Evolutionary conservation across 2,888 invertebrate genomes (phyloP).

Genomic region (Periphyllus acericola): DNA sequence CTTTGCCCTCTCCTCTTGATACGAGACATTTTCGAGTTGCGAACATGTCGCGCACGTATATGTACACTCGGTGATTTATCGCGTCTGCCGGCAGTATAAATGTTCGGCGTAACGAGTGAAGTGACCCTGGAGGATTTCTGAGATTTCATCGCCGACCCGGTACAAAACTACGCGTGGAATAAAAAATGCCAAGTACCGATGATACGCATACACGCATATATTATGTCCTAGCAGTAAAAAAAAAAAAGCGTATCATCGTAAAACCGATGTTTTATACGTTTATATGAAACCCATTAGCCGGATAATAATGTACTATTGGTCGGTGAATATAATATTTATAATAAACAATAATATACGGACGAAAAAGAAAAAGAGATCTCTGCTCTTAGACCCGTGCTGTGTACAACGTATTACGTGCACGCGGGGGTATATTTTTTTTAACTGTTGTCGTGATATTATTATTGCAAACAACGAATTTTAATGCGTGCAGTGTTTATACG

Average conservation of each 20-base stretch:
- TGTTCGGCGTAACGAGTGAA: conserved; percentile 12
- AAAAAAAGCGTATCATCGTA: conserved; percentile 31
- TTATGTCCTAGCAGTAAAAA: too few relatives aligned
- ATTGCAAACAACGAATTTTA: conserved; percentile 53
- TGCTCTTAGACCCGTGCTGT: background rate
- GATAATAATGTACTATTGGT: conserved; percentile 41
- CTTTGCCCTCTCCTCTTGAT: too few relatives aligned
- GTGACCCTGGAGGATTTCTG: background rate
- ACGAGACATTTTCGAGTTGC: too few relatives aligned
- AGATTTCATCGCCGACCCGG: background rate
- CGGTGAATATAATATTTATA: background rate
- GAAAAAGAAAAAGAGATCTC: conserved; percentile 6
- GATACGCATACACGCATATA: too few relatives aligned
- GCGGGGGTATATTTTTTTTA: conserved; percentile 1
- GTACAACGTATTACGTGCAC: background rate
- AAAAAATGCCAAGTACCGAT: background rate
- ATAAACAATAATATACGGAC: background rate
- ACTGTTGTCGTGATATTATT: background rate
- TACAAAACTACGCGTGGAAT: background rate
- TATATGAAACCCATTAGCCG: conserved; percentile 49
- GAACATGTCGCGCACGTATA: too few relatives aligned
- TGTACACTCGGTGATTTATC: background rate
- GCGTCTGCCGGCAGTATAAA: background rate
- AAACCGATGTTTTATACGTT: conserved; percentile 46
- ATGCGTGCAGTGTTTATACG: conserved; percentile 30